Conservation (phyloP, 1,140 invertebrate species). For the Andricus grossulariae region DNA sequence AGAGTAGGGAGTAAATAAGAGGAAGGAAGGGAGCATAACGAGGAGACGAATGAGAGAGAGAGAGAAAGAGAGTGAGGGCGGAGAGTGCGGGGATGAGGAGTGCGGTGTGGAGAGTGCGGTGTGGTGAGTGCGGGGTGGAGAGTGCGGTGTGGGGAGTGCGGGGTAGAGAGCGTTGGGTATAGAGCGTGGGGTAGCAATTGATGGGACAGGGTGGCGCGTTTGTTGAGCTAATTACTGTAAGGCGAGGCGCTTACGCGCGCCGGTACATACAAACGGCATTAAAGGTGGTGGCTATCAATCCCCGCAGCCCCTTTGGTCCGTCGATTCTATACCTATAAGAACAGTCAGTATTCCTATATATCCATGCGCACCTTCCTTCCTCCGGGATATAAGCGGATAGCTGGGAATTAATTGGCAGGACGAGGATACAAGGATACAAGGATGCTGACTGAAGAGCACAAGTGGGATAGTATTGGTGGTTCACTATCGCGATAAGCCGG, state of each 20-base stretch:
- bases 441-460: constrained; percentile 33
- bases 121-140: constrained; percentile 45
- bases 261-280: constrained; percentile 76
- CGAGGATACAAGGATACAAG: constrained; percentile 16
- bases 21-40: not conserved
- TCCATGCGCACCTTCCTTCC: constrained; percentile 40
- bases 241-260: constrained; percentile 74
- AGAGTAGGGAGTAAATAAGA: constrained; percentile 30
- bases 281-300: constrained; percentile 74
- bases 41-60: constrained; percentile 34
- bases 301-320: constrained; percentile 62
- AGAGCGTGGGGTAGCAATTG: constrained; percentile 73
- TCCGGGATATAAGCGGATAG: constrained; percentile 52
- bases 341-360: constrained; percentile 35
- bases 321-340: constrained; percentile 48
- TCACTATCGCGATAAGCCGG: constrained; percentile 25
- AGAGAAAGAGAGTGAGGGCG: constrained; percentile 33
- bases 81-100: constrained; percentile 47
- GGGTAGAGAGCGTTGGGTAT: constrained; percentile 46
- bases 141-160: not conserved
- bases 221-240: constrained; percentile 77
- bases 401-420: constrained; percentile 65
- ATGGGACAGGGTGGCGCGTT: constrained; percentile 75
- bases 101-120: not conserved
- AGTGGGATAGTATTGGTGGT: constrained; percentile 22